Evolutionary conservation across 1,140 invertebrate species (phyloP).

Genomic region (Frieseomelitta varia): DNA sequence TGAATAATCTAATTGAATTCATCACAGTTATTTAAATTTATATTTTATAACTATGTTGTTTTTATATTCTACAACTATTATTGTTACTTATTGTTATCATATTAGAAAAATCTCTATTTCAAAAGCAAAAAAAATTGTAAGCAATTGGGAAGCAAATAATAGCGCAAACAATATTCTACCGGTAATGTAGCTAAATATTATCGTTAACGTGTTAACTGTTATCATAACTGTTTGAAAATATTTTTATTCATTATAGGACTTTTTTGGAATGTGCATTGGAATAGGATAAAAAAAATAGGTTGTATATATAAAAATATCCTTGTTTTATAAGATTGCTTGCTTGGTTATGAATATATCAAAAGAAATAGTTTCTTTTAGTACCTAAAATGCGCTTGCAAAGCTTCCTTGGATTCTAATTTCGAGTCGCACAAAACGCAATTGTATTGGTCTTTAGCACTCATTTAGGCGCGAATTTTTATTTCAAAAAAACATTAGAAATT

Average conservation of each 20-base stretch:
- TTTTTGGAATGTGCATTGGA: background rate
- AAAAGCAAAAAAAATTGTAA: background rate
- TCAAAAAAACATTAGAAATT: slow-evolving; percentile 60
- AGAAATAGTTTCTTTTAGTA: slow-evolving; percentile 56
- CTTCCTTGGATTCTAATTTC: slow-evolving; percentile 81
- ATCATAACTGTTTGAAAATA: slow-evolving; percentile 10
- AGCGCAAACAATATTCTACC: slow-evolving; percentile 42
- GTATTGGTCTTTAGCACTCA: slow-evolving; percentile 70
- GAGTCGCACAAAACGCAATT: slow-evolving; percentile 81
- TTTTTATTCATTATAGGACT: background rate
- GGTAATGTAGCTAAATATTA: slow-evolving; percentile 33
- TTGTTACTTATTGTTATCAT: background rate
- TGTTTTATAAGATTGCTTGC: slow-evolving; percentile 2
- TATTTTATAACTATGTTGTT: background rate
- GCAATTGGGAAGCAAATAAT: background rate
- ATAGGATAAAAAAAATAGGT: slow-evolving; percentile 1
- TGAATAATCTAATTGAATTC: background rate
- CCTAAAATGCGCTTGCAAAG: slow-evolving; percentile 82
- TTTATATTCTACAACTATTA: background rate
- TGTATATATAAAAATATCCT: slow-evolving; percentile 1
- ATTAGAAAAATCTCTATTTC: background rate
- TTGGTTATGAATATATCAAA: slow-evolving; percentile 30
- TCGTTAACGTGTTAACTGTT: slow-evolving; percentile 11
- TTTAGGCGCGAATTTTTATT: slow-evolving; percentile 54
- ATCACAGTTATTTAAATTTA: background rate